These are phyloP conservation scores for Tragelaphus scriptus DNA, from an alignment of 2,113 vertebrate genomes.

Conservation along the genomic window DNA sequence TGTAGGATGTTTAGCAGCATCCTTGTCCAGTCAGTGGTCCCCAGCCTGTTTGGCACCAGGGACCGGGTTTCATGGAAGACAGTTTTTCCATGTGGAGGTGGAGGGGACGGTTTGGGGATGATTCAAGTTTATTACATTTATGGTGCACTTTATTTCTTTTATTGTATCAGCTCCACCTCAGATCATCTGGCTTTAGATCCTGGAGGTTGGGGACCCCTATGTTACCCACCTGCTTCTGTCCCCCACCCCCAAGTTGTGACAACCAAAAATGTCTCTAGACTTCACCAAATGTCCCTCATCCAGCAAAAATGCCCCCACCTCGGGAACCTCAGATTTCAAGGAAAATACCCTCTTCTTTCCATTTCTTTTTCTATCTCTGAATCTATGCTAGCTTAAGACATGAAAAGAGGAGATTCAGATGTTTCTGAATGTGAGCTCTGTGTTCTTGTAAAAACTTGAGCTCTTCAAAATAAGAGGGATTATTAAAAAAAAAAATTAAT, in stretches of 20 bases:
- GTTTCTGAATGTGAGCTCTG: not conserved
- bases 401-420: not conserved
- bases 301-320: not conserved
- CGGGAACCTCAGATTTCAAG: not conserved
- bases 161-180: not conserved
- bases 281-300: rapidly evolving
- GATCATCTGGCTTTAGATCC: not conserved
- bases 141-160: not conserved
- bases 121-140: not conserved
- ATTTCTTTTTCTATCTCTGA: not conserved
- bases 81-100: not conserved
- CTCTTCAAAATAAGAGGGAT: not conserved
- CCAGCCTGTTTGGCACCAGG: not conserved
- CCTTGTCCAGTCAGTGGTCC: not conserved
- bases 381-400: not conserved
- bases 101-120: not conserved
- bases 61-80: not conserved
- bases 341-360: not conserved
- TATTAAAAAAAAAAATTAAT: not conserved
- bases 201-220: not conserved
- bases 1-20: not conserved
- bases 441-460: not conserved
- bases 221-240: not conserved
- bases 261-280: not conserved
- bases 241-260: not conserved